Base-by-base conservation (phyloP, 2,888 invertebrate genomes). In the Patella pellucida region DNA sequence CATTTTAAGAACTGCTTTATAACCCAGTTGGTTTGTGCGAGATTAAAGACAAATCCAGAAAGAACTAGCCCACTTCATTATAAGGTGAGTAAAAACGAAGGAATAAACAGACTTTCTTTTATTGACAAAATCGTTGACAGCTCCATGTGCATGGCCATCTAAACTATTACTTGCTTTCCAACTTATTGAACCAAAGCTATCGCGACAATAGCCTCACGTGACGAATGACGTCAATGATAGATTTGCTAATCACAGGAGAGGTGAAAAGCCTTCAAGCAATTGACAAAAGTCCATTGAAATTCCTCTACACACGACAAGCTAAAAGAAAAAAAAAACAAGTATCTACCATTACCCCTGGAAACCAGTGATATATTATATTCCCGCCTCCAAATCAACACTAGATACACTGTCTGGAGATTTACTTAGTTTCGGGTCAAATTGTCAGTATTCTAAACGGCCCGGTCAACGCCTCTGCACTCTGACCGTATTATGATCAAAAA, bases 261-360 rank as follows among this genome's bases (percentile, higher is more conserved):
- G 62, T 62, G 62, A 62, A 62, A 62, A 19, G 23, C 62, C 62
- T 62, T 62, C 19, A 62, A 62, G 62, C 62, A 62, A 62, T 62
- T 62, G 62, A 62, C 62, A 62, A 19, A 62, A 62, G 62, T 62
- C 62, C 62, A 62, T 62, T 62, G 62, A 62, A 62, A 62, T 62
- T 62, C 62, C 23, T 62, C 62, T 15, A 62, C 62, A 62, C 62
- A 14, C 62, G 62, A 62, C 62, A 19, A 23, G 23, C 62, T 23
- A 19, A 23, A 62, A 23, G 23, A 62, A 62, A 23, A 23, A 62
- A 62, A 23, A 62, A 62, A 62, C 19, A 62, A 23, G n/a, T 62
- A 62, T 62, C 11, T 62, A 62, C 62, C n/a, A 62, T 62, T 62
- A 62, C 62, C 62, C 19, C 23, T 62, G 19, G 62, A 62, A 12